Percentiles rank a stretch among this genome's conserved stretches.
These are phyloP conservation scores for Sminthurides aquaticus DNA, from an alignment of 2,888 invertebrate species.

Conservation along the genomic window DNA sequence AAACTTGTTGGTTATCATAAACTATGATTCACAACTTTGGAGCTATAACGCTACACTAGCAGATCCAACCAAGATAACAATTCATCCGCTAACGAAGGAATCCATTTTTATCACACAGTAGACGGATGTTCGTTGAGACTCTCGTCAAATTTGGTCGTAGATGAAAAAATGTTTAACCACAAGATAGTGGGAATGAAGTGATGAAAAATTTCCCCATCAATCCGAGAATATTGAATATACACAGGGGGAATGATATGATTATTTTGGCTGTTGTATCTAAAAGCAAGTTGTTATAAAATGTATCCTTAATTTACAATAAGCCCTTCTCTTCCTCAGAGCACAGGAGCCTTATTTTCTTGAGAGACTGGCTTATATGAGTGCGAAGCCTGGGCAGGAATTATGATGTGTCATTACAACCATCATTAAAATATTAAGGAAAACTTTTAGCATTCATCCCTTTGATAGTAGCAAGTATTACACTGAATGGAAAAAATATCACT, in stretches of 20 bases:
- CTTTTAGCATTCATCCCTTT: neutral
- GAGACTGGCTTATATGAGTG: too few species aligned
- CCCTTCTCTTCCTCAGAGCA: too few species aligned
- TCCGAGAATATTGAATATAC: neutral
- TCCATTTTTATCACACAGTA: neutral
- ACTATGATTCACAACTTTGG: too few species aligned
- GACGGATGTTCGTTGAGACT: too few species aligned
- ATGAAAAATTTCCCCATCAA: neutral
- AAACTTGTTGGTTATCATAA: neutral
- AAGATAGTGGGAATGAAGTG: neutral
- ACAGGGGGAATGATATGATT: too few species aligned
- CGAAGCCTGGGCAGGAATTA: too few species aligned
- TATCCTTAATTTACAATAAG: too few species aligned
- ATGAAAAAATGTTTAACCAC: too few species aligned
- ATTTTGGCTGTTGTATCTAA: too few species aligned
- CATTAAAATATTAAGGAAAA: slow-evolving; percentile 5
- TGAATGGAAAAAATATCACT: neutral
- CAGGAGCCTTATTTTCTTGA: too few species aligned
- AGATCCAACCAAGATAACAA: neutral
- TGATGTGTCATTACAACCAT: slow-evolving; percentile 18
- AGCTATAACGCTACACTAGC: neutral
- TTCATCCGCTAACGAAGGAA: neutral
- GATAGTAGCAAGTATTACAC: neutral
- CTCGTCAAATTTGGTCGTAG: too few species aligned
- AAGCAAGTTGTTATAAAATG: too few species aligned